Evolutionary conservation across 2,797 vertebrate species (phyloP), one percentile per base, ranked within the genome.

Genomic region (Muraenolepis orangiensis): DNA sequence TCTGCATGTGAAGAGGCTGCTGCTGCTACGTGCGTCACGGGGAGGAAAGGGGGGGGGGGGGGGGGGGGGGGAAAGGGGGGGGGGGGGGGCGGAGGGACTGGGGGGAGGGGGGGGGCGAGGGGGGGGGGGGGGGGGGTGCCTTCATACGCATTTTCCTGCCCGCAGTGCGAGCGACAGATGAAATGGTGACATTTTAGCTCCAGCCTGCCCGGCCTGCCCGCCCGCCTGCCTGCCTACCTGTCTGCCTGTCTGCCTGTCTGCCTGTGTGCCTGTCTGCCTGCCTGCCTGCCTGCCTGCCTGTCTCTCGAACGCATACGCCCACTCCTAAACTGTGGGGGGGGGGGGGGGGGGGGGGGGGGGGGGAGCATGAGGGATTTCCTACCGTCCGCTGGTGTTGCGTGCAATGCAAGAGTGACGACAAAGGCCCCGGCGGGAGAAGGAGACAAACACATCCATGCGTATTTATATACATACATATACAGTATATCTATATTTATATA

Each of bases 1-100:
- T 90, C 76, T 83, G 90, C 89, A 87, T 90, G 86, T 86, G 85
- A 89, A 88, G 89, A 82, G 83, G 70, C 82, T 87, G 78, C 46
- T n/a, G 71, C 83, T 87, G 78, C 83, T 87, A 77, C 76, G 91
- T 94, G 93, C 93, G 93, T 95, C 94, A 95, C 85, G 77, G 87
- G 84, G 82, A 91, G 89, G 90, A 87, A 80, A 89, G 89, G 87
- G 51, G 66, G 75, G 83, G 74, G 69, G 42, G 72, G 79, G 78
- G 75, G 80, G 80, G 75, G 69, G 69, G 74, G 75, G 72, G 73
- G 51, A 88, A 78, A 80, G 84, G 83, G 79, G 90, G 78, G 77
- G 86, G 85, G 77, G 90, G 88, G 87, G 91, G 90, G n/a, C n/a
- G 31, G 69, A 3, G 29, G 29, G 12, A n/a, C n/a, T n/a, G 67